Base-by-base conservation (phyloP, 2,888 invertebrate genomes). In the Heliconius cydno region DNA sequence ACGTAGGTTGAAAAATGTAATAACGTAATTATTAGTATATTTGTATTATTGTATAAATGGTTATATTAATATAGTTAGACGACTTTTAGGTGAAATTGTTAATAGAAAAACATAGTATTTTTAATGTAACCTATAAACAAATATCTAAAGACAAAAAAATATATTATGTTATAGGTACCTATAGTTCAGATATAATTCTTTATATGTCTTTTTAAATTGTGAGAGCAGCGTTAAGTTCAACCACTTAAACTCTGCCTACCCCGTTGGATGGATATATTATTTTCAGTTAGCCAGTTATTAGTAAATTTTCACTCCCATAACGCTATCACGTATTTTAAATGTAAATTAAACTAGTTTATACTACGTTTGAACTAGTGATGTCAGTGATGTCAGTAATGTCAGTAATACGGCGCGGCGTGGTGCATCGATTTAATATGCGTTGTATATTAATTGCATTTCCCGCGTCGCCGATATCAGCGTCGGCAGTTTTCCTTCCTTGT, bases 401-500 rank as follows among this genome's bases (percentile, higher is more conserved):
- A 30, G 30, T 30, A 30, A 30, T 30, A 30, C 30, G 30, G 30
- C 30, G 28, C 19, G 19, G 38, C 41, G 38, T 65, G 41, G 65
- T 46, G 41, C 38, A 63, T 75, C 22, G 75, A 65, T 75, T 75
- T 41, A 75, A 28, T 63, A 74, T 67, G 68, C 76, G 67, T 65
- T 66, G 52, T 72, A 52, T 65, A 71, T 70, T 75, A 72, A 74
- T 78, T 73, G 73, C 76, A 80, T 78, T 78, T 80, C 76, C 67
- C 76, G 72, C 52, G 80, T 80, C 30, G 57, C 70, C 25, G 73
- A 57, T 72, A 76, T 76, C 78, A 67, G 66, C 66, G 38, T 71
- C 60, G 34, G 67, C 65, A 73, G 60, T 78, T 78, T 80, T 80
- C 76, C 78, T 80, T 76, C 78, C 78, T 80, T 38, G 22, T 71